A percentile compares a stretch with the other conserved stretches of the same genome.
These are phyloP conservation scores for Ctena decussata DNA, from an alignment of 2,888 invertebrate species.

Conservation along the genomic window DNA sequence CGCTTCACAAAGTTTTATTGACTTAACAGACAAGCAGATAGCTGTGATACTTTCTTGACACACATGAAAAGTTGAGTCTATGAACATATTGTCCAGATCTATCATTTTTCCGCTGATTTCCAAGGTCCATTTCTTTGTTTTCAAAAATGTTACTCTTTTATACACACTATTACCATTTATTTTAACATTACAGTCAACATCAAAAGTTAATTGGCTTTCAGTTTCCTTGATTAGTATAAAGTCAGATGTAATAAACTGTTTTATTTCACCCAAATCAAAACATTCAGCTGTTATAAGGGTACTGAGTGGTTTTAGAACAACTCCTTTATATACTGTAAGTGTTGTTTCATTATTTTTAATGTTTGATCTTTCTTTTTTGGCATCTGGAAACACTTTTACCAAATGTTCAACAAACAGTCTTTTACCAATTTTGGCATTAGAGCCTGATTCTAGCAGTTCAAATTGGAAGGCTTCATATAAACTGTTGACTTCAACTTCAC, in stretches of 20 bases:
- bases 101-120: constrained; percentile 21
- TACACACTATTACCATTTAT: background rate
- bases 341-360: constrained; percentile 13
- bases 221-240: constrained; percentile 25
- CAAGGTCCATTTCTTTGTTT: constrained; percentile 11
- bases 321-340: constrained; percentile 35
- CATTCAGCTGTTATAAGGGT: constrained; percentile 2
- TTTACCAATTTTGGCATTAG: background rate
- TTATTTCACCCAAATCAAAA: constrained; percentile 9
- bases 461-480: constrained; percentile 28
- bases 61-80: constrained; percentile 6
- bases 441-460: constrained; percentile 23
- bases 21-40: constrained; percentile 21
- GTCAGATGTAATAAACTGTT: background rate
- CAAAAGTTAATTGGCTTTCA: constrained; percentile 9
- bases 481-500: constrained; percentile 26
- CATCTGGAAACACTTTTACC: background rate
- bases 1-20: constrained; percentile 35
- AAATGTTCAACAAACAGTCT: background rate
- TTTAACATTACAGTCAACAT: background rate
- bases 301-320: background rate
- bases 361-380: background rate
- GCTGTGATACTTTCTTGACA: constrained; percentile 23
- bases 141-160: constrained; percentile 6
- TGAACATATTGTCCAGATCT: constrained; percentile 6